Conservation (phyloP, 2,113 vertebrate species). For the Chloroceryle aenea region DNA sequence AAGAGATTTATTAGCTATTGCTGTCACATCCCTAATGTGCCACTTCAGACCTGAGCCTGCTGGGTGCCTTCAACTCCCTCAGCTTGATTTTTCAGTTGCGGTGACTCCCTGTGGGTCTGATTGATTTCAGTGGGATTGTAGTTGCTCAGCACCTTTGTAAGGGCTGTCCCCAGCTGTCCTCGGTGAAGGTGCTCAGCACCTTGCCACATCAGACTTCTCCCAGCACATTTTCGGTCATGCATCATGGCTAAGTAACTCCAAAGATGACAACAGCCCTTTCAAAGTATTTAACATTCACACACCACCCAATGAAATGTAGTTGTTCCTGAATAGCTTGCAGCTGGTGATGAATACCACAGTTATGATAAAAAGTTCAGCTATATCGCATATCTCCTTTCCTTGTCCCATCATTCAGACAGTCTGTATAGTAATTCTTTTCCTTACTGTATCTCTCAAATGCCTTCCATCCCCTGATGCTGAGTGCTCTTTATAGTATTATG, state of each 20-base stretch:
- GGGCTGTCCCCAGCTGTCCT: background rate
- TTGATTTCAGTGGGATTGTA: background rate
- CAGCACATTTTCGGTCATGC: background rate
- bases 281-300: background rate
- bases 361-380: background rate
- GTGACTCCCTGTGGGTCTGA: background rate
- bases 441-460: background rate
- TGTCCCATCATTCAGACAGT: background rate
- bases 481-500: background rate
- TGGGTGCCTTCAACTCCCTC: conserved; percentile 28
- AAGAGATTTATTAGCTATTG: background rate
- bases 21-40: conserved; percentile 15
- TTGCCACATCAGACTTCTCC: background rate
- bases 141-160: conserved; percentile 8
- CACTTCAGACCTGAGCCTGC: conserved; percentile 20
- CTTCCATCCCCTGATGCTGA: background rate
- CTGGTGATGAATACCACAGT: background rate
- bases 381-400: background rate
- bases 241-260: background rate
- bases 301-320: background rate
- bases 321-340: background rate
- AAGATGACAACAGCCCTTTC: background rate
- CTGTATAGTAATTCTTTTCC: background rate
- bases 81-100: background rate
- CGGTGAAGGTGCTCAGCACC: background rate